Evolutionary conservation across 2,888 invertebrate genomes (phyloP), one percentile per base, ranked within the genome.

Genomic region (Junonia oenone): DNA sequence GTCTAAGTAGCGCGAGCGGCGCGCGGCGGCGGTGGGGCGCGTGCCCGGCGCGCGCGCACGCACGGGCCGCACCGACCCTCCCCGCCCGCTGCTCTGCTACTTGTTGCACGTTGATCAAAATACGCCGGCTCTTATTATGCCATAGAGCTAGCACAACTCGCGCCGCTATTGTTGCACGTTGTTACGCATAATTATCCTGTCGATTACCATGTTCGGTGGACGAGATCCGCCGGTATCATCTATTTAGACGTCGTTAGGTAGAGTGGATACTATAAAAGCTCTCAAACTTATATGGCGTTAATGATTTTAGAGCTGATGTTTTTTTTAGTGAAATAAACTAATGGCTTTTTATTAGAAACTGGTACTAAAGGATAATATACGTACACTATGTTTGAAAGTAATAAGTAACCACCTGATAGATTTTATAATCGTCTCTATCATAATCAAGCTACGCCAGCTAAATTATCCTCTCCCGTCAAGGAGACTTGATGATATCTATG

Each of bases 181-280:
- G 84, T 83, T 82, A 81, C 79, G 75, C 84, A 84, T 89, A 88
- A 89, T 89, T 89, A 89, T 87, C 84, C 86, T 80, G 85, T 86
- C 85, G 85, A 85, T 86, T 89, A 83, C 86, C 88, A 84, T 87
- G 86, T 88, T 84, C 80, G 83, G 81, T 76, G 71, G 80, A 85
- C 81, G 75, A 73, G 82, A 78, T 78, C 78, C 72, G 73, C 76
- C 78, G 73, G 76, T 78, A 54, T 54, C 47, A 75, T 81, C 84
- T 87, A 86, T 83, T 85, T 84, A 84, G 85, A 81, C 82, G 82
- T 84, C 78, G 82, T 84, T 86, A 85, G 71, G 71, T 72, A 72
- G 76, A 83, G 82, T 85, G 78, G 82, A 73, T 71, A 75, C 75
- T 77, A 78, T 83, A 79, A 82, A 81, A 68, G 77, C 75, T 55